phyloP scores from a whole-genome alignment of 2,797 vertebrate genomes.

The Pantherophis vulpinus region DNA sequence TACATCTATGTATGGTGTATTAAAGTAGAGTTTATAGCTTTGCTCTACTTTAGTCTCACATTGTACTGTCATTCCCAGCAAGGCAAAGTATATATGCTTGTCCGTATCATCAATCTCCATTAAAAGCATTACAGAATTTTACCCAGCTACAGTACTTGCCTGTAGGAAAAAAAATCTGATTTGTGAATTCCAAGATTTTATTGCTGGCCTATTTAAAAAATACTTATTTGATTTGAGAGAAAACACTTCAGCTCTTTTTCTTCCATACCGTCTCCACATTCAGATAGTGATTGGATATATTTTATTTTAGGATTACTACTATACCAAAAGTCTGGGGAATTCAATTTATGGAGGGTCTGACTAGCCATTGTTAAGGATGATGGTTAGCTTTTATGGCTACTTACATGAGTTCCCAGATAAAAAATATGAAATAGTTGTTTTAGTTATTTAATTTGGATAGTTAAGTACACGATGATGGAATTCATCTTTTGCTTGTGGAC shows the following conservation, averaged over 20 bases:
- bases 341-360: background rate
- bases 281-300: background rate
- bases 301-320: background rate
- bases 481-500: background rate
- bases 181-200: slow-evolving; percentile 44
- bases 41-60: slow-evolving; percentile 64
- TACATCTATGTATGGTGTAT: slow-evolving; percentile 66
- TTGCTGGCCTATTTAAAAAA: slow-evolving; percentile 9
- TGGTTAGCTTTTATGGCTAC: background rate
- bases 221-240: slow-evolving; percentile 33
- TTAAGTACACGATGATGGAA: background rate
- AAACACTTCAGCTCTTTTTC: slow-evolving; percentile 20
- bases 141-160: slow-evolving; percentile 71
- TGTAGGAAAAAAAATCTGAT: slow-evolving; percentile 55
- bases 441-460: background rate
- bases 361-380: background rate
- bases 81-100: slow-evolving; percentile 69
- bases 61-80: slow-evolving; percentile 67
- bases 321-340: background rate
- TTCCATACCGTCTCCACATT: background rate
- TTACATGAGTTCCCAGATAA: background rate
- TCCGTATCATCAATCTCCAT: slow-evolving; percentile 69
- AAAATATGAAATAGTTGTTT: background rate
- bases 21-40: slow-evolving; percentile 74
- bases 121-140: slow-evolving; percentile 63